Evolutionary conservation across 2,797 vertebrate genomes (phyloP).

Genomic region (Peromyscus aztecus): DNA sequence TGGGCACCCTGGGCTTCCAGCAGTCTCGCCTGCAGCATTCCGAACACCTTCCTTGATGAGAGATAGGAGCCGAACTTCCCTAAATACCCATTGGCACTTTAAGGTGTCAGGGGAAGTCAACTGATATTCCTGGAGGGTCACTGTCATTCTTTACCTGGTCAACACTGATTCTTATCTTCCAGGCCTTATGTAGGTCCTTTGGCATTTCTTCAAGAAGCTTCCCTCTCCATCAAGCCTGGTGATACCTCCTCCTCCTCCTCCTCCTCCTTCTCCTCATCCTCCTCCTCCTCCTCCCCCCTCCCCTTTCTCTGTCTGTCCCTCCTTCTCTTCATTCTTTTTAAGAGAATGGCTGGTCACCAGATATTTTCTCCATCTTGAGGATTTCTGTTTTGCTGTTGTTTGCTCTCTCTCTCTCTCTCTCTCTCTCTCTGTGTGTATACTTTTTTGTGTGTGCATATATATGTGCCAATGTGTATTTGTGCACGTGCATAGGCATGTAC

Average conservation of each 20-base stretch:
- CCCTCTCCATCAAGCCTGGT: background rate
- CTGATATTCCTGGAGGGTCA: background rate
- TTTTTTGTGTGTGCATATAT: background rate
- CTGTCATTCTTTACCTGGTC: background rate
- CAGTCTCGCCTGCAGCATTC: background rate
- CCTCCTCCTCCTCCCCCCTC: too few species aligned
- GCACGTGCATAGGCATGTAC: too few species aligned
- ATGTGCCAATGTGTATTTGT: background rate
- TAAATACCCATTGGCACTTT: background rate
- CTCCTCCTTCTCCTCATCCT: background rate
- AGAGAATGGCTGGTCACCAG: constrained; percentile 50
- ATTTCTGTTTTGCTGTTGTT: background rate
- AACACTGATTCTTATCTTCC: background rate
- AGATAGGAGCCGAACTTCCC: background rate
- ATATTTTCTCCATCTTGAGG: background rate
- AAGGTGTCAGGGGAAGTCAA: background rate
- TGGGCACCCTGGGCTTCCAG: background rate
- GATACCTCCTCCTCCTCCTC: background rate
- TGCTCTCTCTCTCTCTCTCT: too few species aligned
- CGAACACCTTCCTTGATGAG: background rate
- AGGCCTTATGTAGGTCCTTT: background rate
- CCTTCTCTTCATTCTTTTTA: background rate
- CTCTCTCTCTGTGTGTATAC: background rate
- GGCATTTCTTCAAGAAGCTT: background rate
- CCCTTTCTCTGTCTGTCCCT: background rate